Evolutionary conservation across 2,888 invertebrate species (phyloP).

Genomic region (Odontomyia ornata): DNA sequence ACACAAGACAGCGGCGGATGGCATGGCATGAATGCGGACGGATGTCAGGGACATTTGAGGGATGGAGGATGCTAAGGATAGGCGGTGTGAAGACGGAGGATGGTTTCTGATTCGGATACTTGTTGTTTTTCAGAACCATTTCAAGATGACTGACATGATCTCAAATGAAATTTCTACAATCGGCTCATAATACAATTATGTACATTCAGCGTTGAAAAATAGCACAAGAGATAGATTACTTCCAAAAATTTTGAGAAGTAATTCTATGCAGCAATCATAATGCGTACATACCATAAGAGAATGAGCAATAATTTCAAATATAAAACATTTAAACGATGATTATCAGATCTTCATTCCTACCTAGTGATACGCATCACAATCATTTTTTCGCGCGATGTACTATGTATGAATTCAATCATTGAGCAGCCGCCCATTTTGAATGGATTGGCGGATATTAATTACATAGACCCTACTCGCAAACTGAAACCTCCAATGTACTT

Average conservation of each 20-base stretch:
- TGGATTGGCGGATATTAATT: slow-evolving; percentile 38
- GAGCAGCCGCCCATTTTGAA: background rate
- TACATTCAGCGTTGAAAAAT: slow-evolving; percentile 64
- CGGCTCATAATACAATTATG: slow-evolving; percentile 52
- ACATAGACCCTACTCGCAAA: slow-evolving; percentile 18
- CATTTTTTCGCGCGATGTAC: background rate
- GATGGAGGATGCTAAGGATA: background rate
- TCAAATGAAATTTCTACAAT: slow-evolving; percentile 51
- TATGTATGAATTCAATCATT: slow-evolving; percentile 10
- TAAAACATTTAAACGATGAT: no score
- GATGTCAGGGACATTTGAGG: slow-evolving; percentile 34
- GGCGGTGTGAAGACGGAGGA: background rate
- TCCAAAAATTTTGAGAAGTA: no score
- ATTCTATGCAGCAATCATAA: no score
- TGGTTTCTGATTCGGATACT: slow-evolving; percentile 22
- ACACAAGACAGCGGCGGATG: slow-evolving; percentile 28
- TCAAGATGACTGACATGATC: slow-evolving; percentile 50
- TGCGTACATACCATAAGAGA: no score
- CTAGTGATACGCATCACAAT: no score
- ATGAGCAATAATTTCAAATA: no score
- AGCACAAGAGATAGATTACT: no score
- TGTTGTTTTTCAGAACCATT: slow-evolving; percentile 49
- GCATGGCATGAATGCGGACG: slow-evolving; percentile 30
- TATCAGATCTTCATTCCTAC: no score
- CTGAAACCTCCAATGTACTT: slow-evolving; percentile 15